These are phyloP conservation scores for Mus musculus DNA, from an alignment of 2,113 vertebrate species.

Conservation along the genomic window DNA sequence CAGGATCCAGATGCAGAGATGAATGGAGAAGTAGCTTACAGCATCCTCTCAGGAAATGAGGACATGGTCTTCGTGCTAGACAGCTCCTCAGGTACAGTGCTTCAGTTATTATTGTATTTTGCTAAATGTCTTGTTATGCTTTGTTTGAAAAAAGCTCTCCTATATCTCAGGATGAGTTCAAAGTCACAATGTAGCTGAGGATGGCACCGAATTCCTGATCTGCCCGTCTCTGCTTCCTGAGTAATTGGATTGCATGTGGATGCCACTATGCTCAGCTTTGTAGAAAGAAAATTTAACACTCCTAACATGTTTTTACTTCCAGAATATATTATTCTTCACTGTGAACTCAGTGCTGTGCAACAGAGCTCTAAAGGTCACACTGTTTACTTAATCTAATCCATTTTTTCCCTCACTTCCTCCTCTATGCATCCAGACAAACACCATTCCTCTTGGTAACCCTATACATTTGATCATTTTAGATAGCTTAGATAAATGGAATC, in stretches of 20 bases:
- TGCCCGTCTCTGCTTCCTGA: background rate
- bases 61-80: constrained; percentile 89
- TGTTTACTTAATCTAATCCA: background rate
- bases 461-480: background rate
- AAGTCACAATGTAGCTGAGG: background rate
- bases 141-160: background rate
- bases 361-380: background rate
- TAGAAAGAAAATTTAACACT: background rate
- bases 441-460: background rate
- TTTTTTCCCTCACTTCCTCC: background rate
- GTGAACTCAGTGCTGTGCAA: no score
- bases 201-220: background rate
- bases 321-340: background rate
- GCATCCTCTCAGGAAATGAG: constrained; percentile 90
- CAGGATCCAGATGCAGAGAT: constrained; percentile 91
- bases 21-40: constrained; percentile 89
- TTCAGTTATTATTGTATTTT: background rate
- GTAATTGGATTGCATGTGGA: background rate
- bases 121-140: background rate
- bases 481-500: background rate
- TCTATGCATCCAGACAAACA: background rate
- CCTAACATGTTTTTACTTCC: background rate
- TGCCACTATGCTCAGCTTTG: background rate
- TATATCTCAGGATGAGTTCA: background rate
- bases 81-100: constrained; percentile 90